phyloP scores from a whole-genome alignment of 2,797 vertebrate genomes.

The Phoebastria nigripes region DNA sequence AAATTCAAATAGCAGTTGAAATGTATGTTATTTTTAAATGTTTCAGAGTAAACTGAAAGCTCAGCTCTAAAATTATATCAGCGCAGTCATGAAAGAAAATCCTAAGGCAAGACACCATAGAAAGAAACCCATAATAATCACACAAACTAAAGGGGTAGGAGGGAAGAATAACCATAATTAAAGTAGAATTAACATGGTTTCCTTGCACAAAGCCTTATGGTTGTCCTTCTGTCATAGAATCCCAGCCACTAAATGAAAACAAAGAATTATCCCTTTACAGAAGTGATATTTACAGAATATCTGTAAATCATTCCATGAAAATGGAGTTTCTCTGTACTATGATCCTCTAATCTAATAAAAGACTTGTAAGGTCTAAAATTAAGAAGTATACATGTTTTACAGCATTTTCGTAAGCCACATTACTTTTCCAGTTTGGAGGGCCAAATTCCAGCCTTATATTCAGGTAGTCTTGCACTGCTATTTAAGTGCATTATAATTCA shows the following conservation, averaged over 20 bases:
- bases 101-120: neutral
- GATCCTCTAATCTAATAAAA: neutral
- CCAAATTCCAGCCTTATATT: neutral
- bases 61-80: neutral
- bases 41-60: conserved; percentile 4
- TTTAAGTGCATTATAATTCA: neutral
- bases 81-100: neutral
- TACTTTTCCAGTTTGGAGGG: neutral
- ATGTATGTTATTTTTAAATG: neutral
- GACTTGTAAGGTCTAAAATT: neutral
- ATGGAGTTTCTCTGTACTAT: neutral
- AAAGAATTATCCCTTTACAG: neutral
- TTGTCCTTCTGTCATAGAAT: neutral
- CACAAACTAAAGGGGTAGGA: neutral
- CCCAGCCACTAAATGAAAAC: neutral
- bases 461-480: neutral
- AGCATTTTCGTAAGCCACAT: neutral
- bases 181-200: neutral
- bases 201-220: neutral
- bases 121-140: neutral
- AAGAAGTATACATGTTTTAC: neutral
- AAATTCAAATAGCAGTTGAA: neutral
- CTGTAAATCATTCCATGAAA: neutral
- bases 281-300: neutral
- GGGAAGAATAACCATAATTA: neutral